Conservation (phyloP, 2,113 vertebrate species). For the Microtus ochrogaster region DNA sequence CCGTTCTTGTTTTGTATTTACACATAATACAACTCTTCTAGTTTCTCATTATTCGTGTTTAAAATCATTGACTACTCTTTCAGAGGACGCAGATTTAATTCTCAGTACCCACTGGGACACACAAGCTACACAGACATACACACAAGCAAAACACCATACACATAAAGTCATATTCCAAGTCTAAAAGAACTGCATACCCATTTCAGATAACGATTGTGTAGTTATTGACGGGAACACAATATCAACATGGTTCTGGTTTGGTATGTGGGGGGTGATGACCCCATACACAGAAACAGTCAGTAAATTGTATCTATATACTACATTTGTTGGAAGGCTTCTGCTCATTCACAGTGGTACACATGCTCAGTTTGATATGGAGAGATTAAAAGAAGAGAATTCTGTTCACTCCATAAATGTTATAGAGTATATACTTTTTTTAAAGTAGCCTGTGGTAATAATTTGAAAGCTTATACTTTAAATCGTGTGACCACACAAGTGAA, state of each 20-base stretch:
- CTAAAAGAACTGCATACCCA: not conserved
- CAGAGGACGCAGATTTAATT: not conserved
- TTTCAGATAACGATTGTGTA: not conserved
- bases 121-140: not conserved
- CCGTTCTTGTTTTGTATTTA: not conserved
- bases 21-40: not conserved
- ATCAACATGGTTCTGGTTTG: not conserved
- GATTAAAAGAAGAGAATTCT: not conserved
- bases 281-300: constrained; percentile 25
- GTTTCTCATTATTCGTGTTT: not conserved
- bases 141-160: not conserved
- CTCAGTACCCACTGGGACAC: not conserved
- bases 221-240: not conserved
- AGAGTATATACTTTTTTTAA: not conserved
- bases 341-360: not conserved
- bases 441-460: not conserved
- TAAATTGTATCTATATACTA: not conserved
- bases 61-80: not conserved
- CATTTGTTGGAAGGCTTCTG: not conserved
- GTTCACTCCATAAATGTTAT: not conserved
- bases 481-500: not conserved
- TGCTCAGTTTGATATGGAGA: not conserved
- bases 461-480: constrained; percentile 17
- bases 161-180: not conserved
- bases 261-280: not conserved